A percentile compares a stretch with the other conserved stretches of the same genome.
These are phyloP conservation scores for Sinopyrophorus schimmeli DNA, from an alignment of 2,888 invertebrate genomes.

Conservation along the genomic window DNA sequence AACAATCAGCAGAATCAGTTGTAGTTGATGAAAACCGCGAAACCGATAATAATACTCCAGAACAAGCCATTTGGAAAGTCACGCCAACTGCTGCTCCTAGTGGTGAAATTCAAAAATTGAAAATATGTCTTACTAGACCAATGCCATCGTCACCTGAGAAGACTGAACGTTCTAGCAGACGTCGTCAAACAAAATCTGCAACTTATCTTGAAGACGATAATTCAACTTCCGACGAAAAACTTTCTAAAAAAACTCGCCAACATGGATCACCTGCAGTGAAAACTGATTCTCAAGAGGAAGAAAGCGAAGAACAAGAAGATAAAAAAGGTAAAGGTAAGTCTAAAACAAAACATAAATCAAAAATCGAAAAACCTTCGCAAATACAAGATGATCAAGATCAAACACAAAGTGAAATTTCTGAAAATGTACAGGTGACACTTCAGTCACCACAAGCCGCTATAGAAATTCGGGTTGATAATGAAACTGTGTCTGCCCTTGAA, in stretches of 20 bases:
- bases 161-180: constrained; percentile 57
- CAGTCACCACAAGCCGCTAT: constrained; percentile 50
- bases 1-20: constrained; percentile 15
- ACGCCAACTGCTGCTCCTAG: constrained; percentile 58
- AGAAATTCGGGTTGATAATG: constrained; percentile 47
- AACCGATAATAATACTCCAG: constrained; percentile 41
- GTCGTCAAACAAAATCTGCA: constrained; percentile 59
- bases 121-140: constrained; percentile 65
- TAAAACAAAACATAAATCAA: constrained; percentile 54
- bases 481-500: constrained; percentile 29
- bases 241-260: constrained; percentile 54
- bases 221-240: constrained; percentile 57
- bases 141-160: constrained; percentile 60
- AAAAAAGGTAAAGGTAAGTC: constrained; percentile 55
- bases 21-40: constrained; percentile 16
- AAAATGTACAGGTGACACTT: constrained; percentile 55
- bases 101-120: constrained; percentile 67
- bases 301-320: constrained; percentile 46
- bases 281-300: constrained; percentile 28
- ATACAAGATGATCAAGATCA: constrained; percentile 47
- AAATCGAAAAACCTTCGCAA: constrained; percentile 47
- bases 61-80: constrained; percentile 60
- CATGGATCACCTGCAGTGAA: constrained; percentile 37
- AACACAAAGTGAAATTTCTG: constrained; percentile 50
- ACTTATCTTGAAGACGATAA: constrained; percentile 59